Percentiles rank a stretch among this genome's conserved stretches.
These are phyloP conservation scores for Austrofundulus limnaeus DNA, from an alignment of 2,113 vertebrate genomes.

Conservation along the genomic window DNA sequence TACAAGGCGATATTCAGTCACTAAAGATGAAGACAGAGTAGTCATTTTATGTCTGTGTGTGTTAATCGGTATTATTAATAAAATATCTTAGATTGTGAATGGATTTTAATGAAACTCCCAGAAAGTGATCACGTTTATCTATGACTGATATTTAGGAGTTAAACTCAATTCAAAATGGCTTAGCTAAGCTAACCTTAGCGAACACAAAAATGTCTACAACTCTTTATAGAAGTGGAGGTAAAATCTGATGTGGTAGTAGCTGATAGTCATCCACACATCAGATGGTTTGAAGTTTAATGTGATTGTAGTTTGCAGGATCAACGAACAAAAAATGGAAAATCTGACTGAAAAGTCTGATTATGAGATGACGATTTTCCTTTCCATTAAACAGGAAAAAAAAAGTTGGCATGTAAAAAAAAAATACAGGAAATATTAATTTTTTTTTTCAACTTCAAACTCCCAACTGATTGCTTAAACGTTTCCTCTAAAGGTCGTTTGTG, in stretches of 20 bases:
- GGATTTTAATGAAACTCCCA: too few species aligned
- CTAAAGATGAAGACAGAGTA: too few species aligned
- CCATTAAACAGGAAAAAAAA: neutral
- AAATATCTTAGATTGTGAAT: slow-evolving; percentile 27
- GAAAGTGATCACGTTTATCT: too few species aligned
- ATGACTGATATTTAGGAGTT: too few species aligned
- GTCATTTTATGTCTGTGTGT: slow-evolving; percentile 33
- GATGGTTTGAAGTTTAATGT: slow-evolving; percentile 24
- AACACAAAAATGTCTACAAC: too few species aligned
- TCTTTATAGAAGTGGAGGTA: too few species aligned
- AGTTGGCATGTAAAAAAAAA: slow-evolving; percentile 14
- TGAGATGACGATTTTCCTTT: slow-evolving; percentile 64
- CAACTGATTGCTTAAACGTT: slow-evolving; percentile 63
- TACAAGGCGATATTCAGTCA: too few species aligned
- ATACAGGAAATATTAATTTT: slow-evolving; percentile 25
- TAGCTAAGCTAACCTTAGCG: too few species aligned
- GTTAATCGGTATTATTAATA: slow-evolving; percentile 11
- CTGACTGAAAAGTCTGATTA: slow-evolving; percentile 40
- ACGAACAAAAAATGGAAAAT: slow-evolving; percentile 39
- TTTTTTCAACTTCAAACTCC: slow-evolving; percentile 55
- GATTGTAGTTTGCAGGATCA: slow-evolving; percentile 42
- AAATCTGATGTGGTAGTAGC: too few species aligned
- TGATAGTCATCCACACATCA: too few species aligned
- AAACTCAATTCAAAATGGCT: too few species aligned
- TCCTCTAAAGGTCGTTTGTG: too few species aligned